Evolutionary conservation across 2,888 invertebrate genomes (phyloP).

Genomic region (Epistrophe eligans): DNA sequence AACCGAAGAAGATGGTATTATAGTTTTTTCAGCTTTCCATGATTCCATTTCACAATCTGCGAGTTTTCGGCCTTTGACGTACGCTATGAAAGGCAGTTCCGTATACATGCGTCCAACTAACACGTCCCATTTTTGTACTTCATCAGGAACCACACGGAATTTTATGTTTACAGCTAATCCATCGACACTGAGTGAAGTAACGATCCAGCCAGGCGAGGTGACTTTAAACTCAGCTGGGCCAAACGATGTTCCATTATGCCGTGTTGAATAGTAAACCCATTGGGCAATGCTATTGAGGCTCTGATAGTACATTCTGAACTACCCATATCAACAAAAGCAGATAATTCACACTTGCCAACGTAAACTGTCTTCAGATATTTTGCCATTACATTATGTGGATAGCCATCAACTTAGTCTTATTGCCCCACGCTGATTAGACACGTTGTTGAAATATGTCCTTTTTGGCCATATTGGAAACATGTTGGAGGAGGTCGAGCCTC

Average conservation of each 20-base stretch:
- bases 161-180: background rate
- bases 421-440: background rate
- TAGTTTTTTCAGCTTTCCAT: background rate
- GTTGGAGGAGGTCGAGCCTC: too few relatives aligned
- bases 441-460: background rate
- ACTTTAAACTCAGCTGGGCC: too few relatives aligned
- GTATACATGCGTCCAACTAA: conserved; percentile 13
- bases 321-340: too few relatives aligned
- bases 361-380: too few relatives aligned
- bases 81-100: background rate
- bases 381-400: too few relatives aligned
- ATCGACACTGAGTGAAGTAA: too few relatives aligned
- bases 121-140: background rate
- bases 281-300: conserved; percentile 16
- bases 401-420: too few relatives aligned
- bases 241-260: conserved; percentile 19
- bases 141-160: conserved; percentile 4
- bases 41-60: too few relatives aligned
- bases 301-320: too few relatives aligned
- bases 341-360: too few relatives aligned
- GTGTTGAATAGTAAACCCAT: conserved; percentile 12
- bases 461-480: too few relatives aligned
- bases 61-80: conserved; percentile 2
- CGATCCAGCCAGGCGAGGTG: conserved; percentile 14
- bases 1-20: background rate